Evolutionary conservation across 2,113 vertebrate genomes (phyloP).

Genomic region (Pteropus alecto): DNA sequence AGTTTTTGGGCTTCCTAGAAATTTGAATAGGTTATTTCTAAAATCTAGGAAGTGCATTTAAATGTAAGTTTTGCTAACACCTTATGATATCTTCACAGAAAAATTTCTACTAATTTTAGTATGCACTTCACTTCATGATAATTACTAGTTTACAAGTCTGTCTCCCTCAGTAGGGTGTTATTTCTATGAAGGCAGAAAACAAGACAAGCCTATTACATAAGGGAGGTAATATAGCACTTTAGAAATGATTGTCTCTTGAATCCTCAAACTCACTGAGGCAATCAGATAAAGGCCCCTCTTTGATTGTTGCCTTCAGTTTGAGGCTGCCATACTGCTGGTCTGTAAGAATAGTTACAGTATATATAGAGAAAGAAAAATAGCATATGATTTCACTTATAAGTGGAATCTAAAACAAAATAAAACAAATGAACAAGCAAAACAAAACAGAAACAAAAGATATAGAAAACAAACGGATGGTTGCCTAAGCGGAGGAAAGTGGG

Average conservation of each 20-base stretch:
- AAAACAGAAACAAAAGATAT: neutral
- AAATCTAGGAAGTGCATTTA: neutral
- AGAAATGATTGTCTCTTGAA: neutral
- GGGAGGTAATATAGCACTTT: neutral
- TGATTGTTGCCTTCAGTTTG: conserved; percentile 23
- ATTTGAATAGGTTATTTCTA: neutral
- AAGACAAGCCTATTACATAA: neutral
- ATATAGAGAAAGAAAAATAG: neutral
- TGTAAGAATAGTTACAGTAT: neutral
- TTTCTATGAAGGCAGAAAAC: neutral
- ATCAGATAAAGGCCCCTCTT: neutral
- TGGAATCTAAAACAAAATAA: neutral
- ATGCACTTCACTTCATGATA: neutral
- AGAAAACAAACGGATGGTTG: neutral
- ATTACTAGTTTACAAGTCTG: conserved; percentile 1
- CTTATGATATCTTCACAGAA: conserved; percentile 35
- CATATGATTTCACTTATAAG: neutral
- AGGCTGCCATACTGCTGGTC: neutral
- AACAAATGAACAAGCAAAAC: neutral
- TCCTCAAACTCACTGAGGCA: neutral
- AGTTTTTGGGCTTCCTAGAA: neutral
- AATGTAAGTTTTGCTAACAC: neutral
- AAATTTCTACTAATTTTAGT: neutral
- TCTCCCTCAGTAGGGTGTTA: neutral
- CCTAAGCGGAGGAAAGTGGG: too few species aligned